Evolutionary conservation across 2,113 vertebrate genomes (phyloP).

Genomic region (Glaucidium brasilianum): DNA sequence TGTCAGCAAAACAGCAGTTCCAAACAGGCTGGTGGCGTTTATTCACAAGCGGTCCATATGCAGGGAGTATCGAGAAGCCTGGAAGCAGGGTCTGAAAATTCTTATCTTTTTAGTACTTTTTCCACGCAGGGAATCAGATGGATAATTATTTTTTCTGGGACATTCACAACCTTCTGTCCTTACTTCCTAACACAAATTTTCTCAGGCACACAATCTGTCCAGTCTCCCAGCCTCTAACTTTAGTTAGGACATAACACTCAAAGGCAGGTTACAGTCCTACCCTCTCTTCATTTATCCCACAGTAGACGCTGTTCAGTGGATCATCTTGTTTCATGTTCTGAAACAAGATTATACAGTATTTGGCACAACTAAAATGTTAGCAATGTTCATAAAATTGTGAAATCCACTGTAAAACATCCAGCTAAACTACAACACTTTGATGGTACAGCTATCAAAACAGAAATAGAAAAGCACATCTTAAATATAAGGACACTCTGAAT

Average conservation of each 20-base stretch:
- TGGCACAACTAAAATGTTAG: not conserved
- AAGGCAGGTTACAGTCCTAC: not conserved
- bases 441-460: not conserved
- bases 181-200: not conserved
- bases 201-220: not conserved
- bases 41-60: not conserved
- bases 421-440: not conserved
- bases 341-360: not conserved
- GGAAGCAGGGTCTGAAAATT: slow-evolving; percentile 6
- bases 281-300: not conserved
- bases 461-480: not conserved
- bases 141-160: not conserved
- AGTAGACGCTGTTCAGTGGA: not conserved
- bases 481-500: not conserved
- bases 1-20: not conserved
- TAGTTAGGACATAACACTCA: not conserved
- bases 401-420: not conserved
- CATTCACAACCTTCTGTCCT: not conserved
- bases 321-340: not conserved
- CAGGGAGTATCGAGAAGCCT: not conserved
- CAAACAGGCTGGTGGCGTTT: slow-evolving; percentile 11
- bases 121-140: not conserved
- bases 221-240: not conserved
- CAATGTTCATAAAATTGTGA: not conserved
- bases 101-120: not conserved